Percentiles rank a stretch among this genome's conserved stretches.
phyloP scores from a whole-genome alignment of 2,888 invertebrate species.

The Drosophila lutescens region DNA sequence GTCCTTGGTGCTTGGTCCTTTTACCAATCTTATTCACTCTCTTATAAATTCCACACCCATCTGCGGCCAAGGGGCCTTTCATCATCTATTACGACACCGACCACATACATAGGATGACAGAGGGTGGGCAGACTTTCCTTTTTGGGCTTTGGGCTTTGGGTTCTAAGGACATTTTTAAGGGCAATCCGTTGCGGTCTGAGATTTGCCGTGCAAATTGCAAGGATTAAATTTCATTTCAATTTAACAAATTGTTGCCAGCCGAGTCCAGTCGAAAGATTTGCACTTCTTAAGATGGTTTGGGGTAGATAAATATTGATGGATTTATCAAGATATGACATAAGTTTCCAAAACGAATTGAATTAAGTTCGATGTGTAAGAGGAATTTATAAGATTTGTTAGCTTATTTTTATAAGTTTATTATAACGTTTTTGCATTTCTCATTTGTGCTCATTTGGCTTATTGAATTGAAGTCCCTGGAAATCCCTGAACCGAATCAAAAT shows the following conservation, averaged over 20 bases:
- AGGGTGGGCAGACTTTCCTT: slow-evolving; percentile 1
- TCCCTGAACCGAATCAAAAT: slow-evolving; percentile 23
- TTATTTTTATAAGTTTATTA: no score
- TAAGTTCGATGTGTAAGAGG: not conserved
- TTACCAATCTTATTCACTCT: slow-evolving; percentile 3
- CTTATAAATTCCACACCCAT: slow-evolving; percentile 16
- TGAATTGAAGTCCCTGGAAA: slow-evolving; percentile 7
- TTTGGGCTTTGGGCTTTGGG: slow-evolving; percentile 3
- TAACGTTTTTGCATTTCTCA: not conserved
- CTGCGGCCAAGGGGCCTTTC: slow-evolving; percentile 64
- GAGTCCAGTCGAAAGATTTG: slow-evolving; percentile 2
- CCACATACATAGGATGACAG: slow-evolving; percentile 37
- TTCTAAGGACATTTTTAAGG: slow-evolving; percentile 71
- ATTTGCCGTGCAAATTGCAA: slow-evolving; percentile 73
- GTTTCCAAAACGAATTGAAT: slow-evolving; percentile 4
- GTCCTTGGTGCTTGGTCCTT: not conserved
- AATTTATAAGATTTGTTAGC: no score
- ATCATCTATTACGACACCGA: slow-evolving; percentile 74
- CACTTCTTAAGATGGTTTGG: not conserved
- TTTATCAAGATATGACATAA: slow-evolving; percentile 7
- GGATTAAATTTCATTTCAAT: slow-evolving; percentile 75
- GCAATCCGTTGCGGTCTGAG: slow-evolving; percentile 63
- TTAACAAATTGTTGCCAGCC: slow-evolving; percentile 60
- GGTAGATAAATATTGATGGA: slow-evolving; percentile 5
- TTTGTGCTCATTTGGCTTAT: slow-evolving; percentile 15